Base-by-base conservation (phyloP, 30 jellyfish, hydroid and myxozoan species). In the Aurelia sp. region DNA sequence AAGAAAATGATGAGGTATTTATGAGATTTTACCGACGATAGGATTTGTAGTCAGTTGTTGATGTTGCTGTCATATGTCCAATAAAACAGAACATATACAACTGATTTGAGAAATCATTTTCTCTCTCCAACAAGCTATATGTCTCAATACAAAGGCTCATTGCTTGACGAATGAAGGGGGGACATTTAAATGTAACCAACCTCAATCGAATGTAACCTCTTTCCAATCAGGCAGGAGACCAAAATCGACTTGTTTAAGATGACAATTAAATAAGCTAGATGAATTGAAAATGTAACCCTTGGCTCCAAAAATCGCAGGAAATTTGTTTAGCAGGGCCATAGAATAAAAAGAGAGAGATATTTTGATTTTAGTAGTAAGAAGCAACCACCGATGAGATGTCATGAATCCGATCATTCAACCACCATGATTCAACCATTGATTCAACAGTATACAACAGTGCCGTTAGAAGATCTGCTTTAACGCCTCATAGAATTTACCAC, bases 251-350 rank as follows among this genome's bases (percentile, higher is more conserved):
- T 44, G 2, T 21, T 64, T 17, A 64, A 64, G 41, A 21, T 4
- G 33, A 41, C 3, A 64, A 64, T 64, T 21, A 20, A 11, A 64
- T 64, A 22, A 64, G 22, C 33, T 21, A 21, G 33, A 27, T 53
- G 73, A 76, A 71, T 69, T 57, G 78, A 60, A 60, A 61, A 18
- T n/a, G 16, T 44, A 44, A 64, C 17, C 19, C 11, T n/a, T 20
- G 65, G 66, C 65, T 47, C 76, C 73, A 21, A 58, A 19, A 27
- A 21, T 59, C 23, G 41, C 73, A 76, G 86, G 86, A 76, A 76
- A 59, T 37, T 5, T 37, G 75, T 57, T 75, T 75, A 75, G 72
- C 64, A 76, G 86, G 6, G 4, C 50, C 50, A 75, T 75, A 76
- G 78, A 76, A 19, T 19, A 20, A 22, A 44, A 44, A 9, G 55